phyloP scores from a whole-genome alignment of 2,113 vertebrate species.

The Neolamprologus ventralis region DNA sequence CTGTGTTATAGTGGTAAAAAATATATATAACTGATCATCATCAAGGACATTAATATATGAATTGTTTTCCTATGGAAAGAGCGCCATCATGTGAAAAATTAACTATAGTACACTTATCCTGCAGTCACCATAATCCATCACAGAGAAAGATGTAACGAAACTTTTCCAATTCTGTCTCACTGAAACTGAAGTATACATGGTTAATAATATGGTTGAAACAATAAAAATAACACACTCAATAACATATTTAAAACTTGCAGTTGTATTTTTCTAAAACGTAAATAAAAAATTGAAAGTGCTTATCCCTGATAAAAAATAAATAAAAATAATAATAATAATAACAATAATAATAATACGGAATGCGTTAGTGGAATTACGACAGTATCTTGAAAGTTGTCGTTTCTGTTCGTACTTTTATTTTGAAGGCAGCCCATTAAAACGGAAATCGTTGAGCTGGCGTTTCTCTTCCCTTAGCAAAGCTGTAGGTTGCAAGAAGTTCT shows the following conservation, averaged over 20 bases:
- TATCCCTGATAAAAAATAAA: background rate
- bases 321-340: background rate
- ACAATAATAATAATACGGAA: background rate
- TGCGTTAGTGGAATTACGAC: background rate
- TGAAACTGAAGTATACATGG: background rate
- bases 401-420: background rate
- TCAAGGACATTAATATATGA: background rate
- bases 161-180: background rate
- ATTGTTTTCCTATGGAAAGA: background rate
- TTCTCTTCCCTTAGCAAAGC: background rate
- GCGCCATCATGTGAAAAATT: background rate
- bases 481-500: background rate
- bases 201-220: background rate
- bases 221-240: background rate
- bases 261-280: background rate
- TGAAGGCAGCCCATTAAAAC: background rate
- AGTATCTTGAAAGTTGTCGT: background rate
- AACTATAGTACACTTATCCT: background rate
- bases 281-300: background rate
- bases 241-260: background rate
- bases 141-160: background rate
- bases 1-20: background rate
- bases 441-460: background rate
- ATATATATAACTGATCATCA: background rate
- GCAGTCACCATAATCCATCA: background rate